Conservation (phyloP, 2,888 invertebrate species). For the Drosophila greeni region DNA sequence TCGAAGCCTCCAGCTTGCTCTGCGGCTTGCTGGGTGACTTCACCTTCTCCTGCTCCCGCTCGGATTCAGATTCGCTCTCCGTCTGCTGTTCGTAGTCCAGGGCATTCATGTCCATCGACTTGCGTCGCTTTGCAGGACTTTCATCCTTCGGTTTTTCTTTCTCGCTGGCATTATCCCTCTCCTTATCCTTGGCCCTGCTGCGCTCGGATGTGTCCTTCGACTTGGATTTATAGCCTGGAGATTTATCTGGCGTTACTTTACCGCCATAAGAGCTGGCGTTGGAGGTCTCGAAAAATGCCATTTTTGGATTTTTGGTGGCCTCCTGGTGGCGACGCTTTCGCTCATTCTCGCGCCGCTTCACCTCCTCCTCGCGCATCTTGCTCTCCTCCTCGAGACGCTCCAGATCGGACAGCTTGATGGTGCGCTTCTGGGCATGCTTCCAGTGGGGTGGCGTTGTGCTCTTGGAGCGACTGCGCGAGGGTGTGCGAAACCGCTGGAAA, state of each 20-base stretch:
- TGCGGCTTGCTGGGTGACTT: slow-evolving; percentile 28
- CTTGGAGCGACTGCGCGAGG: slow-evolving; percentile 88
- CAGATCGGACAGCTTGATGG: slow-evolving; percentile 89
- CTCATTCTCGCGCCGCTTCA: slow-evolving; percentile 80
- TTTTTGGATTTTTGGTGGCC: slow-evolving; percentile 79
- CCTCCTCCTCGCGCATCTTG: slow-evolving; percentile 82
- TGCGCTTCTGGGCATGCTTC: slow-evolving; percentile 91
- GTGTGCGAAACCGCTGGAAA: slow-evolving; percentile 89
- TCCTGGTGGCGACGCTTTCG: slow-evolving; percentile 81
- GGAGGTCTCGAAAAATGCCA: slow-evolving; percentile 77
- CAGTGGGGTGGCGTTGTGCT: slow-evolving; percentile 97
- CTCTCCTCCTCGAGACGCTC: slow-evolving; percentile 87
- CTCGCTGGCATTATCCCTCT: slow-evolving; percentile 13
- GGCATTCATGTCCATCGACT: slow-evolving; percentile 84
- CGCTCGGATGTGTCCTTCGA: slow-evolving; percentile 37
- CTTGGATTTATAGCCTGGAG: slow-evolving; percentile 55
- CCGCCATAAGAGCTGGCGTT: slow-evolving; percentile 79
- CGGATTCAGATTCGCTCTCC: slow-evolving; percentile 80
- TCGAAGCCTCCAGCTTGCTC: slow-evolving; percentile 3
- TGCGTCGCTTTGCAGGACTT: slow-evolving; percentile 66
- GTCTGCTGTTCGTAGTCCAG: slow-evolving; percentile 84
- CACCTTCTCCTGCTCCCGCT: slow-evolving; percentile 63
- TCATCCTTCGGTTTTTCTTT: slow-evolving; percentile 58
- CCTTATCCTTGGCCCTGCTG: slow-evolving; percentile 41
- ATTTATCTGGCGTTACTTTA: slow-evolving; percentile 76